Evolutionary conservation across 2,113 vertebrate species (phyloP), one percentile per base, ranked within the genome.

Genomic region (Vicugna pacos): DNA sequence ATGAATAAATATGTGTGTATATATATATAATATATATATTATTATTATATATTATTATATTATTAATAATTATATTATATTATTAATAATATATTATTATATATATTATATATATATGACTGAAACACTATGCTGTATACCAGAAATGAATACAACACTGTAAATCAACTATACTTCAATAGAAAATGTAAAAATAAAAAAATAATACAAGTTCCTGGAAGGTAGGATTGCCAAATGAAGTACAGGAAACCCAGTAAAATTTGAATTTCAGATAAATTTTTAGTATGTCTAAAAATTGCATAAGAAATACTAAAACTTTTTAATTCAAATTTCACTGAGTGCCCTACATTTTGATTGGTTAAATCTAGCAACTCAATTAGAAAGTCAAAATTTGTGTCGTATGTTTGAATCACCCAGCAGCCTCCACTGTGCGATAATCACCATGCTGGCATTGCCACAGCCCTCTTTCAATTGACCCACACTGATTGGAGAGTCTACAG

Each of bases 191-290:
- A 42, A 42, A 42, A 42, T 42, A 42, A 42, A 42, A 42, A 42
- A 42, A 42, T 42, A 42, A 2, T 17, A 60, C 1, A 82, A 58
- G 38, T 56, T 92, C 30, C 60, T 94, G 62, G 76, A 81, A 56
- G 24, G 52, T 46, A 64, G 20, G 5, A 54, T 64, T 54, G n/a
- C 24, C 14, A 94, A 52, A 56, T 54, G 65, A 90, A 94, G 20
- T 73, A 60, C 1, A 62, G 20, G 3, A n/a, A 19, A 92, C 8
- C 14, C 20, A 72, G n/a, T 11, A 32, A 75, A 64, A 81, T 56
- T 77, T 89, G 24, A 88, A 93, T 58, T 82, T 86, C 46, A 85
- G 38, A 91, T 54, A 42, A n/a, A 85, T 85, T 56, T 79, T 93
- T 89, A 89, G 38, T 48, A 26, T 70, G 7, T 87, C 30, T 56